phyloP scores from a whole-genome alignment of 2,888 invertebrate species.

The Xiphydria camelus region DNA sequence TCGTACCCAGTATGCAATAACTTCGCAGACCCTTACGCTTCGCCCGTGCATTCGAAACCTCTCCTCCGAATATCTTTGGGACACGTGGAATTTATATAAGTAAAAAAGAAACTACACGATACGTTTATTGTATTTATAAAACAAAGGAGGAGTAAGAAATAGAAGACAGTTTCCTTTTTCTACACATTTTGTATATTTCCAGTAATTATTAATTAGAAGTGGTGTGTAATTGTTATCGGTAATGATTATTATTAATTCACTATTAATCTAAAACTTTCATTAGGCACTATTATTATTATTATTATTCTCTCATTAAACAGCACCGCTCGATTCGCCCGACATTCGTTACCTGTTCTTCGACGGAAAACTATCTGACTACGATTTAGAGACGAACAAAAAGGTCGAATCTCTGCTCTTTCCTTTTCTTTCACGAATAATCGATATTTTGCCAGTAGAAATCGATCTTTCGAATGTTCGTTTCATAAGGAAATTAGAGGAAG shows the following conservation, averaged over 20 bases:
- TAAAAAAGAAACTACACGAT: slow-evolving; percentile 33
- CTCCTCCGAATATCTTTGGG: slow-evolving; percentile 23
- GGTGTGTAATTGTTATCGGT: slow-evolving; percentile 34
- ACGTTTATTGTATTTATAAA: slow-evolving; percentile 38
- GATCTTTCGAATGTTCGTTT: too few species aligned
- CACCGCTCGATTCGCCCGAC: neutral
- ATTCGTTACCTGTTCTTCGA: slow-evolving; percentile 1
- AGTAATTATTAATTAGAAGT: slow-evolving; percentile 31
- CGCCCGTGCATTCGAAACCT: slow-evolving; percentile 13
- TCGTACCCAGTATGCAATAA: too few species aligned
- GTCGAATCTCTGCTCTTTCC: too few species aligned
- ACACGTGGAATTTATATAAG: slow-evolving; percentile 27
- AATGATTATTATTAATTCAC: slow-evolving; percentile 35
- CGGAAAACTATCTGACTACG: slow-evolving; percentile 1
- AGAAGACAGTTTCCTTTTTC: slow-evolving; percentile 43
- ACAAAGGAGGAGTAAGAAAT: slow-evolving; percentile 13
- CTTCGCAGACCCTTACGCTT: too few species aligned
- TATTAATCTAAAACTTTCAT: slow-evolving; percentile 40
- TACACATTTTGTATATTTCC: slow-evolving; percentile 45
- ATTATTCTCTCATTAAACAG: slow-evolving; percentile 7
- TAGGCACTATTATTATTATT: slow-evolving; percentile 20
- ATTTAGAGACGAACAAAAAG: too few species aligned
- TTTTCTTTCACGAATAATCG: too few species aligned
- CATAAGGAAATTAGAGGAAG: too few species aligned
- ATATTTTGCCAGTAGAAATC: too few species aligned